Base-by-base conservation (phyloP, 2,113 vertebrate species). In the Psephotus haematonotus region DNA sequence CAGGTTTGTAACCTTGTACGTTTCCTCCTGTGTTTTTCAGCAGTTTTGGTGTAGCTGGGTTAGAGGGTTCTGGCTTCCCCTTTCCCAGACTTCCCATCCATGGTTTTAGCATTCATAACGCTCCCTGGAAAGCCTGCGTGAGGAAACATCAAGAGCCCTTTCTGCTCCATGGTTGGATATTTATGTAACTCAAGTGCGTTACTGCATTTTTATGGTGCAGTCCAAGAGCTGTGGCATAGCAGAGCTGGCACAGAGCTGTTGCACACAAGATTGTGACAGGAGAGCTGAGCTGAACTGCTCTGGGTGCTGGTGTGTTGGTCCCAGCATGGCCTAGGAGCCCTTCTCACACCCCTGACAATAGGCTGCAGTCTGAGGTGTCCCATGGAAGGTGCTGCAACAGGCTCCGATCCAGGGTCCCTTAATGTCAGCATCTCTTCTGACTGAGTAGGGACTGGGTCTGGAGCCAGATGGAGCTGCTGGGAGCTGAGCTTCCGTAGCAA, bases 131-230 rank as follows among this genome's bases (percentile, higher is more conserved):
- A 81, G 33, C 82, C 44, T 60, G 44, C 62, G 0, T 16, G 24
- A 52, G 75, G 72, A 92, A 44, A 52, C 2, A 0, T 81, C 80
- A 62, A 88, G 69, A 90, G 86, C 72, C 65, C 60, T 64, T 79
- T 92, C 90, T 88, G 47, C 46, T 88, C 57, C 69, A 82, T 2
- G 22, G 71, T 1, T 33, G 18, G 39, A 78, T 83, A 72, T 93
- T 88, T 84, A 64, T 68, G 86, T 53, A 83, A 35, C 77, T 92
- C 86, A 44, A 88, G 86, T 75, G 90, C 88, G 82, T 86, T 22
- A 1, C 41, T 95, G 82, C 52, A 37, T 75, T 96, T 93, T 94
- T 75, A 71, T 37, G 90, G 82, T 31, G 41, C 50, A 39, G 12
- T 50, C 79, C 93, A 55, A 68, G 90, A 1, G 27, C 86, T 57